A percentile compares a stretch with the other conserved stretches of the same genome.
Evolutionary conservation across 1,140 invertebrate species (phyloP).

Genomic region (Apis mellifera): Amel_HAv3.1 CM009934.2:7662501-7663000

Average conservation of each 20-base stretch:
- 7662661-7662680: constrained; percentile 28
- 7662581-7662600: constrained; percentile 56
- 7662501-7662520: constrained; percentile 51
- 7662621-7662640: constrained; percentile 64
- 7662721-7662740: neutral
- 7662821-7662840: neutral
- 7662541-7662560: constrained; percentile 59
- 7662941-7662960: no score
- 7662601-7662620: constrained; percentile 18
- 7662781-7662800: constrained; percentile 14
- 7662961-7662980: no score
- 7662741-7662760: neutral
- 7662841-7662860: neutral
- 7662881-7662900: no score
- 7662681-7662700: constrained; percentile 39
- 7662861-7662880: no score
- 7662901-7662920: no score
- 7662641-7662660: constrained; percentile 69
- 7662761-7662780: no score
- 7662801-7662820: no score
- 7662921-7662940: no score
- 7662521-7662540: constrained; percentile 58
- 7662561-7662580: constrained; percentile 71
- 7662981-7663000: no score
- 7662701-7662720: neutral